Evolutionary conservation across 2,888 invertebrate genomes (phyloP), one percentile per base, ranked within the genome.

Genomic region (Nebria brevicollis): DNA sequence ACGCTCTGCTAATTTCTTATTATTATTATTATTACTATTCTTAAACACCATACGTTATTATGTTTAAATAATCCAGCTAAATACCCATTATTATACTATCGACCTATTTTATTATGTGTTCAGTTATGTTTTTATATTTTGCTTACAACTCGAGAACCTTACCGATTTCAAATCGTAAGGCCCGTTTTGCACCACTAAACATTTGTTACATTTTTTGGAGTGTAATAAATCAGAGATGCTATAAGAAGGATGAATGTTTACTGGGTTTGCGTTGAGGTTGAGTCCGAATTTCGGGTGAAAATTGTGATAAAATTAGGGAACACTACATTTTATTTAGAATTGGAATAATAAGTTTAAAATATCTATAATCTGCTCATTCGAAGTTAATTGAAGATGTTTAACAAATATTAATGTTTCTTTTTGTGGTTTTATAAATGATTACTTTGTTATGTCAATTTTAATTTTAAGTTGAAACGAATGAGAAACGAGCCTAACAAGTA

Each of bases 1-100:
- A 81, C 73, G 81, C 81, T 81, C 76, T 81, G 81, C 81, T 81
- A 81, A 81, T 68, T 76, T 72, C 65, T 64, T 75, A 34, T 42
- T 77, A 77, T 66, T 66, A 43, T 72, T 80, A 41, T 75, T 25
- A 13, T 75, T 15, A 54, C 20, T 26, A 4, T 75, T 20, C 20
- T 20, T 20, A 75, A 75, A 15, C 26, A 15, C n/a, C 66, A n/a
- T 26, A 54, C 15, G 8, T 66, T 15, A 66, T 76, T 76, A 54
- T 76, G 26, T 66, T 76, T 34, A 2, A 34, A 66, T 64, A 34
- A 66, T 64, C 64, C 26, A 54, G 11, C n/a, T 72, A n/a, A 25
- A 26, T 25, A 72, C 20, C 20, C n/a, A 41, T 34, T 15, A 72
- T 66, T 66, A 66, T 42, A 41, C 42, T 41, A 41, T 43, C 42